Evolutionary conservation across 2,797 vertebrate species (phyloP).

Genomic region (Adelosebastes latens): DNA sequence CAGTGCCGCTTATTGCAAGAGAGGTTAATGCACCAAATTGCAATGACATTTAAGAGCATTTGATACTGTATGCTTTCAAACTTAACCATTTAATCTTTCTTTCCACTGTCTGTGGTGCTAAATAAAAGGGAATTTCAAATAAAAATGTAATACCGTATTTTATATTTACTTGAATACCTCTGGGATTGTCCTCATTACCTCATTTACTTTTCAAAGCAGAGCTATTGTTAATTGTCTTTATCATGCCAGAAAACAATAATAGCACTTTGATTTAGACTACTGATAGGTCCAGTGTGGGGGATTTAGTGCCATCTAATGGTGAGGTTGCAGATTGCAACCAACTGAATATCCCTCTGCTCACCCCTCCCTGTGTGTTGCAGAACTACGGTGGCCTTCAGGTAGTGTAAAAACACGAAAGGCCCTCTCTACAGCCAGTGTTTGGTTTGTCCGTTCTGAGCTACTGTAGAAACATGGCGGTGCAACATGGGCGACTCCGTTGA

Average conservation of each 20-base stretch:
- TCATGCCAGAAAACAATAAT: background rate
- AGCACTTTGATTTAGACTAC: background rate
- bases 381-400: background rate
- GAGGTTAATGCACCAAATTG: constrained; percentile 29
- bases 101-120: background rate
- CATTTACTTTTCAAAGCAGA: constrained; percentile 10
- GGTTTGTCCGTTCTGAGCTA: background rate
- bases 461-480: background rate
- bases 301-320: background rate
- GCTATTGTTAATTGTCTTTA: background rate
- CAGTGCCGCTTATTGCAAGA: background rate
- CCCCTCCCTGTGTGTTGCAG: background rate
- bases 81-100: background rate
- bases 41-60: constrained; percentile 18
- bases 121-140: background rate
- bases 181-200: background rate
- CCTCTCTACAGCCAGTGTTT: background rate
- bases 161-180: background rate
- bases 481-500: background rate
- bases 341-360: background rate
- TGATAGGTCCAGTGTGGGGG: background rate
- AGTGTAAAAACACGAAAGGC: background rate
- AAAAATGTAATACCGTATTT: background rate
- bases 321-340: background rate
- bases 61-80: background rate